A percentile compares a stretch with the other conserved stretches of the same genome.
Conservation (phyloP, 2,888 invertebrate species). For the Tiliacea citrago region DNA sequence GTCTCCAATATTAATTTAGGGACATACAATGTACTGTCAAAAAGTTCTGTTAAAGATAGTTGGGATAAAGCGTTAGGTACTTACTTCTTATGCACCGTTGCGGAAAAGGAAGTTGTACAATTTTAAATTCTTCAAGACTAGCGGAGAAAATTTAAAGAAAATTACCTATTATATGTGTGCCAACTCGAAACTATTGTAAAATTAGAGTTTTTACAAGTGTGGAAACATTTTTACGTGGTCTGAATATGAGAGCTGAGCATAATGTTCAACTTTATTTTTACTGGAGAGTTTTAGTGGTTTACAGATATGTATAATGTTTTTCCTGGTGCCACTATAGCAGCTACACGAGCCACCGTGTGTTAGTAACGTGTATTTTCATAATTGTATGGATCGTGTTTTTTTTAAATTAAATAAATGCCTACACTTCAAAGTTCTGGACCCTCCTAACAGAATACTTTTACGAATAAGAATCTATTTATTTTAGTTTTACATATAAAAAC, state of each 20-base stretch:
- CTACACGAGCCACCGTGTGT: too few species aligned
- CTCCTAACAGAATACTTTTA: too few species aligned
- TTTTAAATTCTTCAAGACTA: conserved; percentile 21
- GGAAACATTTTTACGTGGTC: conserved; percentile 17
- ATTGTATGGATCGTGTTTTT: too few species aligned
- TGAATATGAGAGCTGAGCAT: conserved; percentile 15
- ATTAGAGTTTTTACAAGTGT: conserved; percentile 48
- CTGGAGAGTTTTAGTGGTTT: background rate
- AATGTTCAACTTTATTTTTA: conserved; percentile 4
- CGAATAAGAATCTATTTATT: too few species aligned
- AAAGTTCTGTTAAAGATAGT: conserved; percentile 2
- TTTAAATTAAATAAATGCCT: background rate
- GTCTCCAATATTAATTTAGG: background rate
- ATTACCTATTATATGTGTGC: conserved; percentile 43
- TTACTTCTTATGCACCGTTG: conserved; percentile 24
- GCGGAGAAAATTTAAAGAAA: conserved; percentile 30
- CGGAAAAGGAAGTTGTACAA: conserved; percentile 36
- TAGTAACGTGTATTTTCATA: too few species aligned
- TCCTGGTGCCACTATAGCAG: too few species aligned
- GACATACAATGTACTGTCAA: background rate
- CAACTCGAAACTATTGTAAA: conserved; percentile 35
- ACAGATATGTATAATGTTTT: background rate
- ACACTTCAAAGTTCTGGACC: background rate
- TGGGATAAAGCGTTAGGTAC: conserved; percentile 2
- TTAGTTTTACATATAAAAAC: too few species aligned